Conservation (phyloP, 2,797 vertebrate species). For the Clarias fuscus region DNA sequence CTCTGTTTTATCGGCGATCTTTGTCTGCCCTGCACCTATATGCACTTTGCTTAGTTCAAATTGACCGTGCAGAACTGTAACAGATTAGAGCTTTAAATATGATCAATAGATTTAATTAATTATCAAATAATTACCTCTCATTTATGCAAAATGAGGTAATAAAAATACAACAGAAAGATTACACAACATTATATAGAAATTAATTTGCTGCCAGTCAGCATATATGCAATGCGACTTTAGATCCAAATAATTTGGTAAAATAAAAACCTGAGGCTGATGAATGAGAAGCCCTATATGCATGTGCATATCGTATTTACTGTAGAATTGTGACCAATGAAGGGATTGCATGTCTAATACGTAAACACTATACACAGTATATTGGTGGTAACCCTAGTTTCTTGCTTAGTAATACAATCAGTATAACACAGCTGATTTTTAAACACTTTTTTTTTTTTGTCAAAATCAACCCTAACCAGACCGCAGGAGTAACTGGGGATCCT, state of each 20-base stretch:
- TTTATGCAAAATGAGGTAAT: not conserved
- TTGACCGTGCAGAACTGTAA: not conserved
- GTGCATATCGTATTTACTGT: too few relatives aligned
- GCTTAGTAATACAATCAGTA: not conserved
- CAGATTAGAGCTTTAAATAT: not conserved
- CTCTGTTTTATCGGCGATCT: not conserved
- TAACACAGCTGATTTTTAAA: not conserved
- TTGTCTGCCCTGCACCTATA: not conserved
- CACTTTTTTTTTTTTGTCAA: not conserved
- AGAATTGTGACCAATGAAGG: too few relatives aligned
- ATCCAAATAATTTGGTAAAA: not conserved
- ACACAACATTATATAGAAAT: not conserved
- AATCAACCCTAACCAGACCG: not conserved
- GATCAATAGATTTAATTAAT: not conserved
- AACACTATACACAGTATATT: not conserved
- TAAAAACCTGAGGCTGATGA: not conserved
- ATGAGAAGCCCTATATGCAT: not conserved
- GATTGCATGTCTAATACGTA: too few relatives aligned
- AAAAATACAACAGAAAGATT: not conserved
- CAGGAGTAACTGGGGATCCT: not conserved
- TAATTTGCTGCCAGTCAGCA: not conserved
- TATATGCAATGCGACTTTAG: not conserved
- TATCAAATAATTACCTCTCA: not conserved
- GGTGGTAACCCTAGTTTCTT: not conserved
- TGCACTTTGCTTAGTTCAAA: not conserved